Evolutionary conservation across 2,888 invertebrate species (phyloP), one percentile per base, ranked within the genome.

Genomic region (Hydrotaea cyrtoneurina): DNA sequence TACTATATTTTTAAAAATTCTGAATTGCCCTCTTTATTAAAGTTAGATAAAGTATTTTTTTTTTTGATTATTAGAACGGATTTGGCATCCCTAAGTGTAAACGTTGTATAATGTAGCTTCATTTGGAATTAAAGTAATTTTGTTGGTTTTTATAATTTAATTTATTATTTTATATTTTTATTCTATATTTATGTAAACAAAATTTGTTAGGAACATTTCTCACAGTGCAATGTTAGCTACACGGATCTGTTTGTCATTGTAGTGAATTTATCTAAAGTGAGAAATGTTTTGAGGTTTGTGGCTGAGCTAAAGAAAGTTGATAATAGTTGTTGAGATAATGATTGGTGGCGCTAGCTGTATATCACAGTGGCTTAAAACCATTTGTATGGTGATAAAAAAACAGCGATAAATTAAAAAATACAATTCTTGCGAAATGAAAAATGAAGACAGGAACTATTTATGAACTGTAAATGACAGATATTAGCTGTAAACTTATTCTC

Each of bases 1-100:
- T n/a, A n/a, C n/a, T n/a, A n/a, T n/a, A n/a, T n/a, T n/a, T n/a
- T n/a, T n/a, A n/a, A n/a, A n/a, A n/a, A n/a, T n/a, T n/a, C n/a
- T n/a, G n/a, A n/a, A n/a, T n/a, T n/a, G n/a, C n/a, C n/a, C n/a
- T n/a, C n/a, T n/a, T n/a, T n/a, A n/a, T n/a, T n/a, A n/a, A n/a
- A n/a, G n/a, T n/a, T n/a, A n/a, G n/a, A n/a, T 31, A 31, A 31
- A 31, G 2, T 31, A 31, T 31, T 31, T 31, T 31, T n/a, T n/a
- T n/a, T n/a, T n/a, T n/a, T n/a, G n/a, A 31, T 31, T 31, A 31
- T 31, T 31, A 31, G 2, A 26, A 59, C 7, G 36, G 57, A 76
- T 0, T 82, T 85, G 85, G 85, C 82, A 82, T 85, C 82, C 85
- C 77, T 85, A 77, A 64, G 73, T 23, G 10, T 80, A 85, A 77